Conservation (phyloP, 1,140 invertebrate genomes). For the Calycopis cecrops region DNA sequence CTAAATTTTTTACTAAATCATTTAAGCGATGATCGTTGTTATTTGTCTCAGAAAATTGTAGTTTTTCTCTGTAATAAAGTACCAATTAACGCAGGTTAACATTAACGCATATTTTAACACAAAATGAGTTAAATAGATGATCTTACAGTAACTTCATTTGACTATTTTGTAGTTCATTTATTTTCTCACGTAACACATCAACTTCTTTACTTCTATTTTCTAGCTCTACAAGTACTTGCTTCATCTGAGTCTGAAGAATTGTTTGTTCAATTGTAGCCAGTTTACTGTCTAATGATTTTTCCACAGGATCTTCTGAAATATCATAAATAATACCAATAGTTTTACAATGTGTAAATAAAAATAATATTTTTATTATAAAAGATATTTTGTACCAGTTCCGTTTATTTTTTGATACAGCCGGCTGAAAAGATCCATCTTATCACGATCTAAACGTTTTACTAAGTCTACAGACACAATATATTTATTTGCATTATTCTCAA, state of each 20-base stretch:
- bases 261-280: neutral
- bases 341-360: neutral
- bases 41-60: neutral
- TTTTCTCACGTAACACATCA: neutral
- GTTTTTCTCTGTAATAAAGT: neutral
- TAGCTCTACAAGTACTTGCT: neutral
- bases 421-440: constrained; percentile 40
- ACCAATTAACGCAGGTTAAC: too few species aligned
- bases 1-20: constrained; percentile 34
- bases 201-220: neutral
- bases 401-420: constrained; percentile 7
- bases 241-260: constrained; percentile 2
- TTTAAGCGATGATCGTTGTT: constrained; percentile 18
- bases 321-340: neutral
- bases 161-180: neutral
- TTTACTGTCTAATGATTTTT: neutral
- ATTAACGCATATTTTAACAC: neutral
- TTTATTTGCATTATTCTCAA: constrained; percentile 35
- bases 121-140: neutral
- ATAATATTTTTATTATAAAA: neutral
- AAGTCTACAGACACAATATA: constrained; percentile 28
- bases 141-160: neutral
- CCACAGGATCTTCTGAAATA: neutral
- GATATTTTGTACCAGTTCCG: constrained; percentile 17
- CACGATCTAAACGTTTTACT: constrained; percentile 33